Evolutionary conservation across 2,113 vertebrate species (phyloP).

Genomic region (Oreochromis niloticus): DNA sequence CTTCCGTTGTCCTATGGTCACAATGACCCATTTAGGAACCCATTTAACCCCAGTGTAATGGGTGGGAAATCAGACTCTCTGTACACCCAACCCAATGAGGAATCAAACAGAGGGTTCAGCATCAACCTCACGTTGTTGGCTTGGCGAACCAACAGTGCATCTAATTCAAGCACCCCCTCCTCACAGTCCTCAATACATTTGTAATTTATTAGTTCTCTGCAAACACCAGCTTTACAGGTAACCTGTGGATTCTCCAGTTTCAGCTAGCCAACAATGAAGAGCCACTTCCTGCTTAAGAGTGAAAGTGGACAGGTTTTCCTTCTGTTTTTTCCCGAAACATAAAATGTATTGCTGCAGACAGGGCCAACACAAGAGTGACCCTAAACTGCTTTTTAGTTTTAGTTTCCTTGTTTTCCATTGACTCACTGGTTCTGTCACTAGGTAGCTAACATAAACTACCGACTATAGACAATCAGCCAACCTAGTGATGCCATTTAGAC

Average conservation of each 20-base stretch:
- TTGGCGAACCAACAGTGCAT: neutral
- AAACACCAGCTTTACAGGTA: neutral
- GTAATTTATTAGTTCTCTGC: neutral
- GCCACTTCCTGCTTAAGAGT: neutral
- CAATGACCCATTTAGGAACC: neutral
- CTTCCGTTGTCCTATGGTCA: neutral
- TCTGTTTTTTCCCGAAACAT: rapidly evolving
- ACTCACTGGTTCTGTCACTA: neutral
- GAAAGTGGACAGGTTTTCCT: neutral
- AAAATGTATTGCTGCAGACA: neutral
- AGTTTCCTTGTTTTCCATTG: neutral
- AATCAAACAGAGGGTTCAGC: neutral
- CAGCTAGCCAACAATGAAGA: neutral
- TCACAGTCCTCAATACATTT: neutral
- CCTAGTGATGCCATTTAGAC: neutral
- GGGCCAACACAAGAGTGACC: neutral
- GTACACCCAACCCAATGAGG: neutral
- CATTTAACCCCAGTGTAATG: neutral
- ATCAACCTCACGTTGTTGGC: neutral
- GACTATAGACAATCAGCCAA: neutral
- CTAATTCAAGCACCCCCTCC: neutral
- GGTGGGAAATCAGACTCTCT: rapidly evolving
- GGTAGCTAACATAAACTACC: neutral
- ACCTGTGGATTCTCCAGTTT: neutral
- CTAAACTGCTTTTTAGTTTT: neutral